A percentile compares a stretch with the other conserved stretches of the same genome.
These are phyloP conservation scores for Cephalopholis sonnerati DNA, from an alignment of 2,113 vertebrate species.

Conservation along the genomic window DNA sequence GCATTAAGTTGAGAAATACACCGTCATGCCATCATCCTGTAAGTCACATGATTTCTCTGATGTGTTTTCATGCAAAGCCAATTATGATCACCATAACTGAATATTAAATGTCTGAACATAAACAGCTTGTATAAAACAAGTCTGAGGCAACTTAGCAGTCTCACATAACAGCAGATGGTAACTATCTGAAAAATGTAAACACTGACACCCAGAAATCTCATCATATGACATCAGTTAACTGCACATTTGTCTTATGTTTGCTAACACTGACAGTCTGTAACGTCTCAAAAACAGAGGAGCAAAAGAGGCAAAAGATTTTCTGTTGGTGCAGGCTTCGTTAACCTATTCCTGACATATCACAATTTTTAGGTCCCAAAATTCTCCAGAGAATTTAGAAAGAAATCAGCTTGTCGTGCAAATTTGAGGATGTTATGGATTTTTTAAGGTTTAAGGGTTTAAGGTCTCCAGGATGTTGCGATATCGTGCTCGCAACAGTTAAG, in stretches of 20 bases:
- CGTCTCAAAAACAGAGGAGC: not conserved
- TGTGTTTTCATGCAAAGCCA: not conserved
- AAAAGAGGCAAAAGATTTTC: not conserved
- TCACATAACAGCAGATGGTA: not conserved
- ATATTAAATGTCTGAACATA: not conserved
- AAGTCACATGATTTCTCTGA: not conserved
- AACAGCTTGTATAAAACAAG: not conserved
- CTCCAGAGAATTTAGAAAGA: not conserved
- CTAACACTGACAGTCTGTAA: not conserved
- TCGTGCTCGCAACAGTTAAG: no score
- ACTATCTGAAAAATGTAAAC: conserved; percentile 31
- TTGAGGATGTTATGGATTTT: no score
- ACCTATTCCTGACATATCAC: not conserved
- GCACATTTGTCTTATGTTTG: not conserved
- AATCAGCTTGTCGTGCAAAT: no score
- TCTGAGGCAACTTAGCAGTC: not conserved
- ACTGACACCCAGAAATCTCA: not conserved
- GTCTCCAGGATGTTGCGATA: no score
- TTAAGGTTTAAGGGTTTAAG: no score
- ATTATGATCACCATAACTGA: not conserved
- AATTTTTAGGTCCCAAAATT: not conserved
- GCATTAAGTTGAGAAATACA: no score
- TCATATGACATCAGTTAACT: not conserved
- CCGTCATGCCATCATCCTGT: not conserved
- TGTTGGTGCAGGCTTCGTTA: no score